phyloP scores from a whole-genome alignment of 1,140 invertebrate species.

The Babylonia areolata region DNA sequence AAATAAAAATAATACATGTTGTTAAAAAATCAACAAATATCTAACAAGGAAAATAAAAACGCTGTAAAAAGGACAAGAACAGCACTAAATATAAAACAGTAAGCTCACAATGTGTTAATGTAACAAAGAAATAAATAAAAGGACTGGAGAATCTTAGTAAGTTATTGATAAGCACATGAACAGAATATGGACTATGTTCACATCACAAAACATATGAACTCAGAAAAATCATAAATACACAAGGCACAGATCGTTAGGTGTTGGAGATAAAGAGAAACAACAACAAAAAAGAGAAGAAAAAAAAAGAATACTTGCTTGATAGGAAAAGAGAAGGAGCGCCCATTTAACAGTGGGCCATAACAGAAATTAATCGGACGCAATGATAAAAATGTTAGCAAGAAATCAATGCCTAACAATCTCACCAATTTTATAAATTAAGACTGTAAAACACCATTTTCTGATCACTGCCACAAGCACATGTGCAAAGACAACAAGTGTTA shows the following conservation, averaged over 20 bases:
- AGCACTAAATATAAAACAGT: neutral
- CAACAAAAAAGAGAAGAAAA: neutral
- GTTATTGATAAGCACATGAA: neutral
- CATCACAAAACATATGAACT: neutral
- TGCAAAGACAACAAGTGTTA: neutral
- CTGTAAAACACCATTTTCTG: too few relatives aligned
- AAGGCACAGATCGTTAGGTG: neutral
- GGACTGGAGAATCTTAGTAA: neutral
- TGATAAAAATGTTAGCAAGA: neutral
- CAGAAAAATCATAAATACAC: neutral
- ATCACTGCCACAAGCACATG: neutral
- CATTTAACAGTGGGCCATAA: too few relatives aligned
- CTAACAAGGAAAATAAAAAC: too few relatives aligned
- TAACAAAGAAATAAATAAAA: neutral
- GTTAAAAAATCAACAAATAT: neutral
- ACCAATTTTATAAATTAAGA: neutral
- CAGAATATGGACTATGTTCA: neutral
- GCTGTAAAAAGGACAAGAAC: neutral
- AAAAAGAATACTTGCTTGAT: neutral
- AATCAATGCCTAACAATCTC: neutral
- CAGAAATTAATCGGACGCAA: too few relatives aligned
- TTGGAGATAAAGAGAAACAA: neutral
- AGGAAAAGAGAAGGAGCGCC: too few relatives aligned
- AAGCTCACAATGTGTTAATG: neutral
- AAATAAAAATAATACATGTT: neutral